These are phyloP conservation scores for Torymus texanus DNA, from an alignment of 2,888 invertebrate genomes.

Conservation along the genomic window DNA sequence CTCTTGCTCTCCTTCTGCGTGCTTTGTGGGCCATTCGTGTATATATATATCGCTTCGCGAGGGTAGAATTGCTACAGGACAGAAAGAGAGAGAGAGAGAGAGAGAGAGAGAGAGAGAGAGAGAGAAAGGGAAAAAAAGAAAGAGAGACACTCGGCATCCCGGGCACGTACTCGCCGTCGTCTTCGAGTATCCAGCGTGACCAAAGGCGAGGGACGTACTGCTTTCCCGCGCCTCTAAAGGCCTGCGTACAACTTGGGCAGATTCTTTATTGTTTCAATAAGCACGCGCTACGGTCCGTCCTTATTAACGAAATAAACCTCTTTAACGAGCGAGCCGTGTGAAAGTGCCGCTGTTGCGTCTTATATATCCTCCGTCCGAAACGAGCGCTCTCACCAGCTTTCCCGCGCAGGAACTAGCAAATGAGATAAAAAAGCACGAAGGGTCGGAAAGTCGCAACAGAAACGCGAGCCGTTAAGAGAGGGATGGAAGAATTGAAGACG, in stretches of 20 bases:
- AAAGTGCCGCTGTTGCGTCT: background rate
- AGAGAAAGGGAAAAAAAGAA: constrained; percentile 40
- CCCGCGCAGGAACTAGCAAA: constrained; percentile 44
- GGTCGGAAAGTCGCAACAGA: constrained; percentile 42
- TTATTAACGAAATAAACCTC: constrained; percentile 76
- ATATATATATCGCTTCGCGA: too few relatives aligned
- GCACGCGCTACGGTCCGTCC: constrained; percentile 66
- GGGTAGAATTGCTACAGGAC: background rate
- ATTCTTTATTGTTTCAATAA: constrained; percentile 76
- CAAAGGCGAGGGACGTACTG: constrained; percentile 51
- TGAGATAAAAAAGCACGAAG: constrained; percentile 50
- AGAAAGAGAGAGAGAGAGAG: constrained; percentile 28
- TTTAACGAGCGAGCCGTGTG: constrained; percentile 68
- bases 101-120: constrained; percentile 43
- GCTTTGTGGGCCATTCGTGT: too few relatives aligned
- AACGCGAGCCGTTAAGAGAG: constrained; percentile 7
- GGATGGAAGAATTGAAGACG: constrained; percentile 54
- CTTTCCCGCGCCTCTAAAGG: constrained; percentile 63
- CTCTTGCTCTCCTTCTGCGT: background rate
- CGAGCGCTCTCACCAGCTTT: background rate
- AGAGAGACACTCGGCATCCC: constrained; percentile 63
- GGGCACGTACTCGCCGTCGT: constrained; percentile 67
- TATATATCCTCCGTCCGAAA: background rate
- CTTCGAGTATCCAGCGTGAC: constrained; percentile 65
- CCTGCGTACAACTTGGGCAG: constrained; percentile 57